Evolutionary conservation across 2,113 vertebrate species (phyloP).

Genomic region (Rhizomys pruinosus): DNA sequence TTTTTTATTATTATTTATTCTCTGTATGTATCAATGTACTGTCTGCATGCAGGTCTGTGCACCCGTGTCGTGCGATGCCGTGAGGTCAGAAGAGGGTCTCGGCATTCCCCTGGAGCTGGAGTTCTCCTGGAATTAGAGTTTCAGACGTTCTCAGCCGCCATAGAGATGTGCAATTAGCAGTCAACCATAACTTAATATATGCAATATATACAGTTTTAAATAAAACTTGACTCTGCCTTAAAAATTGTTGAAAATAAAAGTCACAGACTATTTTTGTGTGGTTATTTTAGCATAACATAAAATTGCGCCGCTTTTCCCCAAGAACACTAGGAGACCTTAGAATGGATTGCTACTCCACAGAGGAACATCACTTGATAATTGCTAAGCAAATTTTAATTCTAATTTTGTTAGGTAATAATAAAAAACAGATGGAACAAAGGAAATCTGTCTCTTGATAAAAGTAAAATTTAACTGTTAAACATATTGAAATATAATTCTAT

Average conservation of each 20-base stretch:
- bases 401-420: conserved; percentile 67
- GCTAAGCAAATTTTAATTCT: conserved; percentile 67
- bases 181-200: conserved; percentile 77
- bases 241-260: conserved; percentile 80
- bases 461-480: conserved; percentile 48
- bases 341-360: neutral
- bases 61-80: too few species aligned
- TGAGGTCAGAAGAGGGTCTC: too few species aligned
- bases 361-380: conserved; percentile 59
- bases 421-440: conserved; percentile 62
- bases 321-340: conserved; percentile 55
- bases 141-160: too few species aligned
- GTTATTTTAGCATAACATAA: conserved; percentile 45
- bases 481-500: conserved; percentile 61
- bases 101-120: too few species aligned
- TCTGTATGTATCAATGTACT: too few species aligned
- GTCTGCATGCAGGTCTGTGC: too few species aligned
- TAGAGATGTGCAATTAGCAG: conserved; percentile 74
- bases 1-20: too few species aligned
- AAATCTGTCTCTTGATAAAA: conserved; percentile 73
- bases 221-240: conserved; percentile 79
- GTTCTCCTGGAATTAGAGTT: too few species aligned
- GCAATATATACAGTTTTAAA: conserved; percentile 78
- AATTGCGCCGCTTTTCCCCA: too few species aligned
- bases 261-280: conserved; percentile 75